Conservation (phyloP, 2,888 invertebrate species). For the Celastrina argiolus region DNA sequence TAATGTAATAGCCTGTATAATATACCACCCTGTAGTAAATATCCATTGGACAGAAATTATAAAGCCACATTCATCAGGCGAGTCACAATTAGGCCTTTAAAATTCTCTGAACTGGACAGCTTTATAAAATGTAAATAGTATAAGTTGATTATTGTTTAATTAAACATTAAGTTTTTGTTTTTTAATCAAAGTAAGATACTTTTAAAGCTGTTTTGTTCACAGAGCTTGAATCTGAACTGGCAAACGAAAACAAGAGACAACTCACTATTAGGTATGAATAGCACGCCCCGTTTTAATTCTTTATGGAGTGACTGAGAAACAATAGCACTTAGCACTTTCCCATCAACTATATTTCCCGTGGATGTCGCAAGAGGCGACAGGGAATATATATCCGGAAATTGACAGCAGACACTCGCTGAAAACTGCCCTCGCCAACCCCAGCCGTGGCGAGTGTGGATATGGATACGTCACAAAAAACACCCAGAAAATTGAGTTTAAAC, state of each 20-base stretch:
- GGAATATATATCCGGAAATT: no score
- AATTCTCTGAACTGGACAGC: constrained; percentile 11
- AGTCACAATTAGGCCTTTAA: neutral
- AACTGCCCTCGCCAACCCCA: no score
- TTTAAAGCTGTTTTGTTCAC: constrained; percentile 73
- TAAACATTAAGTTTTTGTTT: neutral
- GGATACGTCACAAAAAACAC: no score
- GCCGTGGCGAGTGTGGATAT: no score
- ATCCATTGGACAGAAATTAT: neutral
- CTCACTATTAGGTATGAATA: constrained; percentile 12
- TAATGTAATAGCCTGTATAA: no score
- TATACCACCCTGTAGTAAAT: neutral
- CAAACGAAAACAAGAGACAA: constrained; percentile 28
- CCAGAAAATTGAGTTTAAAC: no score
- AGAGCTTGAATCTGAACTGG: constrained; percentile 58
- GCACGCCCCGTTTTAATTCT: no score
- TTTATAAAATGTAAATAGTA: constrained; percentile 16
- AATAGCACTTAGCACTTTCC: no score
- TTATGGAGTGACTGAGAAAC: no score
- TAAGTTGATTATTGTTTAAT: constrained; percentile 33
- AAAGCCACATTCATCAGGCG: neutral
- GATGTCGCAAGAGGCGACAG: no score
- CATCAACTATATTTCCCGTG: no score
- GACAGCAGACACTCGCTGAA: no score
- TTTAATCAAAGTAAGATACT: constrained; percentile 32